Conservation (phyloP, 2,113 vertebrate species). For the Seriola aureovittata region DNA sequence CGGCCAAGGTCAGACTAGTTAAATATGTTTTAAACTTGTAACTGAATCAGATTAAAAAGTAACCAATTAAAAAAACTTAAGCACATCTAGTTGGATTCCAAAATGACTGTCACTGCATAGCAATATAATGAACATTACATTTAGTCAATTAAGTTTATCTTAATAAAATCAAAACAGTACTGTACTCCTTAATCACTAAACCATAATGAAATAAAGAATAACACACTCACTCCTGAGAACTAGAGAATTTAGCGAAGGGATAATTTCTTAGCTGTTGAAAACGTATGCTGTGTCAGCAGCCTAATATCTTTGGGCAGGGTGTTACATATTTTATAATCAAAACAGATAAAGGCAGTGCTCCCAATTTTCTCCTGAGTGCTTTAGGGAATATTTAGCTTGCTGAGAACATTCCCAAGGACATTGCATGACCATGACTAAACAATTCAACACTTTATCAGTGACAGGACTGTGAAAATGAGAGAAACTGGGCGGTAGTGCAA, state of each 20-base stretch:
- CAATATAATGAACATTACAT: too few species aligned
- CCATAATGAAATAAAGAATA: not conserved
- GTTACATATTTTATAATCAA: slow-evolving; percentile 35
- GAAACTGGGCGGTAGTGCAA: not conserved
- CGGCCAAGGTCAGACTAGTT: not conserved
- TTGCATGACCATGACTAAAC: not conserved
- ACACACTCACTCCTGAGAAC: not conserved
- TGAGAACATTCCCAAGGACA: slow-evolving; percentile 10
- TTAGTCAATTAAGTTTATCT: not conserved
- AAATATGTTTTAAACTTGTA: not conserved
- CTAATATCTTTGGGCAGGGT: slow-evolving; percentile 18
- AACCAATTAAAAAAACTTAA: too few species aligned
- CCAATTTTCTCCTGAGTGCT: slow-evolving; percentile 25
- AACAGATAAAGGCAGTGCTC: slow-evolving; percentile 11
- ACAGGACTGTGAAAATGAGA: not conserved
- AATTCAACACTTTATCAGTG: slow-evolving; percentile 10
- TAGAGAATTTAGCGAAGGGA: not conserved
- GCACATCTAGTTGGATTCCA: too few species aligned
- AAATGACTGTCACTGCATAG: too few species aligned
- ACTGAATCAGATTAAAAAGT: too few species aligned
- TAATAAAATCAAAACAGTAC: not conserved
- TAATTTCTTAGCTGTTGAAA: not conserved
- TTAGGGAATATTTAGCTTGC: slow-evolving; percentile 21
- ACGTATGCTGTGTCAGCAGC: slow-evolving; percentile 1
- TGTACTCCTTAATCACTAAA: not conserved